These are phyloP conservation scores for Ceyx erithaca DNA, from an alignment of 2,797 vertebrate genomes.

Conservation along the genomic window DNA sequence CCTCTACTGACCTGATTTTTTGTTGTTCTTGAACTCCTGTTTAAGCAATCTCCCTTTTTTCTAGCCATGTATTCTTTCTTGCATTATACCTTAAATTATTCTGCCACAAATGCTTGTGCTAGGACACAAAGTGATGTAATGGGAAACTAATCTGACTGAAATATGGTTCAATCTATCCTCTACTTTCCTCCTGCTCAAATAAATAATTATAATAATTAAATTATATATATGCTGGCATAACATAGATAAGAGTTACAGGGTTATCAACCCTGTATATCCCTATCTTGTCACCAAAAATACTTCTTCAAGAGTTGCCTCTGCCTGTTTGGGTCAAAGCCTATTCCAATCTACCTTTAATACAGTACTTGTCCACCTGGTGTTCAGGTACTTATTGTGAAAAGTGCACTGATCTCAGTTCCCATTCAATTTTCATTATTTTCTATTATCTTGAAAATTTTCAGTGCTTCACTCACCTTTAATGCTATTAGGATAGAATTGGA, in stretches of 20 bases:
- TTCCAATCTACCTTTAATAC: not conserved
- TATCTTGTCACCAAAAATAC: not conserved
- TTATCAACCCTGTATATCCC: not conserved
- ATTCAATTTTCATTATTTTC: not conserved
- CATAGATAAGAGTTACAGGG: not conserved
- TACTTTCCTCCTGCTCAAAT: not conserved
- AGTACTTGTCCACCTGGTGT: not conserved
- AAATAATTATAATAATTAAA: no score
- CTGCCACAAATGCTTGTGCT: not conserved
- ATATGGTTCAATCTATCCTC: not conserved
- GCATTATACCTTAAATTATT: not conserved
- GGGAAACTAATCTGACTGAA: not conserved
- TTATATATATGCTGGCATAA: not conserved
- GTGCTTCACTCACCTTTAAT: not conserved
- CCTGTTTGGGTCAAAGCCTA: not conserved
- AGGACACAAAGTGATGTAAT: not conserved
- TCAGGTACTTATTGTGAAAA: not conserved
- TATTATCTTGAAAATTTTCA: not conserved
- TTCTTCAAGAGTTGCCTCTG: not conserved
- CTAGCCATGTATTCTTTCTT: not conserved
- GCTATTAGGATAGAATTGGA: not conserved
- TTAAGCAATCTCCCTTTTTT: not conserved
- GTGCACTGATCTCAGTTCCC: rapidly evolving
- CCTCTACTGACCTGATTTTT: not conserved
- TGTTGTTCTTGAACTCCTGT: not conserved